Base-by-base conservation (phyloP, 2,888 invertebrate species). In the Dicyrtomina minuta region DNA sequence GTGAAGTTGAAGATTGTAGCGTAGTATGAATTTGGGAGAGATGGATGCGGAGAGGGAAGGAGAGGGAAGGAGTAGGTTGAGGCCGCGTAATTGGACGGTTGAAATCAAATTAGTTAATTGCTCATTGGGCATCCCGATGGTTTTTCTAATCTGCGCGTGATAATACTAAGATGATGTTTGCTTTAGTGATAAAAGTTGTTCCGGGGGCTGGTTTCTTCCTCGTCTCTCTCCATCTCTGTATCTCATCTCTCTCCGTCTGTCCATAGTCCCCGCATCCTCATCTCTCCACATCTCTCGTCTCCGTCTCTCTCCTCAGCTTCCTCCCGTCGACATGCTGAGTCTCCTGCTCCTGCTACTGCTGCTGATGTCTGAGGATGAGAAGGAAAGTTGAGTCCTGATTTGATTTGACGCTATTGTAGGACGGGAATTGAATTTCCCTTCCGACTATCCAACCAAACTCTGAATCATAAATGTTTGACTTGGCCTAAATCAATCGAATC, bases 41-140 rank as follows among this genome's bases (percentile, higher is more conserved):
- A 20, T 12, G 22, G 60, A 43, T 13, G n/a, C 3, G 20, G 20
- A 24, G 49, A 51, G 41, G 15, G 65, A 55, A 55, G 8, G 68
- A 44, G 56, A 12, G 41, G 33, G 59, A 53, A 61, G 60, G 59
- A 58, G 58, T 59, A 26, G 17, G 44, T 41, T 39, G 26, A 49
- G 49, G 56, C 59, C 59, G 33, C 64, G 75, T 79, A 79, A 79
- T 79, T 79, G 79, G 77, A 77, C 71, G 77, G 77, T 75, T 76
- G 73, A 79, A 79, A 79, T 79, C 78, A 78, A 79, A 79, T 79
- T 79, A 78, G 78, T 74, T 79, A 79, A 79, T 79, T 79, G 79
- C 78, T 75, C 77, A 77, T 77, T 75, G 75, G 75, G 72, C 77
- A 75, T 77, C 76, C 74, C 75, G 74, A 76, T 78, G 76, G 76